Evolutionary conservation across 1,140 invertebrate genomes (phyloP), one percentile per base, ranked within the genome.

Genomic region (Eurosta solidaginis): DNA sequence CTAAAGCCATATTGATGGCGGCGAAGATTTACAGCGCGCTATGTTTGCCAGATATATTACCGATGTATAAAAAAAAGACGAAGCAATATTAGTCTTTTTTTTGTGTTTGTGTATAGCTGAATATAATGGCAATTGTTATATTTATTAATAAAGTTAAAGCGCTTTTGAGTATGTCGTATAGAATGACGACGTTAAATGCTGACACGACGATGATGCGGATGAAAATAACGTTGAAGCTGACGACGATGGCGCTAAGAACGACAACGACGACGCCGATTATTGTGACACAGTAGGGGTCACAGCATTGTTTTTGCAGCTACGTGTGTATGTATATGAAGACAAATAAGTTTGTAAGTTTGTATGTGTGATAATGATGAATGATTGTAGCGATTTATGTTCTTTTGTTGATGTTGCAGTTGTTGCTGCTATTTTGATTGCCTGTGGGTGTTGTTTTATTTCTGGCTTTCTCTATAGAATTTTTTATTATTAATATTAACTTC

Each of bases 71-170:
- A n/a, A n/a, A n/a, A n/a, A n/a, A n/a, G n/a, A n/a, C n/a, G n/a
- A n/a, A n/a, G n/a, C n/a, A n/a, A n/a, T n/a, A n/a, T n/a, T n/a
- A n/a, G n/a, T n/a, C n/a, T n/a, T n/a, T n/a, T n/a, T n/a, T n/a
- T n/a, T n/a, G n/a, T n/a, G n/a, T n/a, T n/a, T n/a, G n/a, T n/a
- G n/a, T n/a, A n/a, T 36, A 68, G 14, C n/a, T 25, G 10, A 33
- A 59, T 59, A 29, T 17, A 33, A 59, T 59, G 54, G 54, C 54
- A 59, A 59, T 59, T 59, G 54, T 80, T 81, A n/a, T n/a, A n/a
- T 82, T 77, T 81, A 82, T 82, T 78, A 82, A 68, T 40, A 82
- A 78, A 78, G 78, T 79, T 44, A 73, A 82, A 76, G 27, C 33
- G 80, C 81, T 63, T 81, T 77, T 29, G 77, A 68, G 29, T 80